A percentile compares a stretch with the other conserved stretches of the same genome.
Evolutionary conservation across 2,888 invertebrate species (phyloP).

Genomic region (Chaetogeoica ovagalla): DNA sequence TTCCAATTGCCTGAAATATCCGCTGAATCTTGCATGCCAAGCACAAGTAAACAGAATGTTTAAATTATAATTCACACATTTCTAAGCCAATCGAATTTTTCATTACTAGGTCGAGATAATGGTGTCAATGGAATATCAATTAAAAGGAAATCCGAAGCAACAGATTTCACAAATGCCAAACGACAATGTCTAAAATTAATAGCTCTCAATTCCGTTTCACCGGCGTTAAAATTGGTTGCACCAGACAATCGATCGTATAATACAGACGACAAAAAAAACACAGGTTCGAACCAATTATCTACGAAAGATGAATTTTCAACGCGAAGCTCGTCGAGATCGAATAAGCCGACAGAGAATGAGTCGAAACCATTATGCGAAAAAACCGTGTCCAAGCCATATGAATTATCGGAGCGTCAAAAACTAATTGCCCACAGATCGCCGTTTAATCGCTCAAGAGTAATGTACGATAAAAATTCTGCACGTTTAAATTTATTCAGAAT

Average conservation of each 20-base stretch:
- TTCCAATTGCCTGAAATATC: constrained; percentile 20
- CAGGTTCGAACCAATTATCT: neutral
- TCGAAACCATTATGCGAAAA: constrained; percentile 16
- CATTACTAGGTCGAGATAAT: neutral
- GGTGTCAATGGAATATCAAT: constrained; percentile 7
- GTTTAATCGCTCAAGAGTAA: constrained; percentile 38
- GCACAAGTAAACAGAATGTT: constrained; percentile 35
- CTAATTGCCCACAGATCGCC: constrained; percentile 38
- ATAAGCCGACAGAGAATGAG: constrained; percentile 16
- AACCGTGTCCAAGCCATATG: neutral
- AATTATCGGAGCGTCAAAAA: constrained; percentile 41
- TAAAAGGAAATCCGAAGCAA: constrained; percentile 32
- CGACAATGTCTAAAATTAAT: constrained; percentile 1
- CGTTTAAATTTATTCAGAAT: constrained; percentile 37
- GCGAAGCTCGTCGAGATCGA: neutral
- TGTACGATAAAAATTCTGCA: constrained; percentile 38
- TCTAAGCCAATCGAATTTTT: constrained; percentile 13
- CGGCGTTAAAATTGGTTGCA: constrained; percentile 16
- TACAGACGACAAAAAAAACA: constrained; percentile 14
- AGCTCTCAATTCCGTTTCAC: constrained; percentile 24
- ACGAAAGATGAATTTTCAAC: constrained; percentile 19
- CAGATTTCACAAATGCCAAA: constrained; percentile 24
- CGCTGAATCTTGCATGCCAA: constrained; percentile 19
- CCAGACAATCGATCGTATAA: neutral
- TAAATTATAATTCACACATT: neutral